These are phyloP conservation scores for Athalia cordata DNA, from an alignment of 2,888 invertebrate genomes.

Conservation along the genomic window DNA sequence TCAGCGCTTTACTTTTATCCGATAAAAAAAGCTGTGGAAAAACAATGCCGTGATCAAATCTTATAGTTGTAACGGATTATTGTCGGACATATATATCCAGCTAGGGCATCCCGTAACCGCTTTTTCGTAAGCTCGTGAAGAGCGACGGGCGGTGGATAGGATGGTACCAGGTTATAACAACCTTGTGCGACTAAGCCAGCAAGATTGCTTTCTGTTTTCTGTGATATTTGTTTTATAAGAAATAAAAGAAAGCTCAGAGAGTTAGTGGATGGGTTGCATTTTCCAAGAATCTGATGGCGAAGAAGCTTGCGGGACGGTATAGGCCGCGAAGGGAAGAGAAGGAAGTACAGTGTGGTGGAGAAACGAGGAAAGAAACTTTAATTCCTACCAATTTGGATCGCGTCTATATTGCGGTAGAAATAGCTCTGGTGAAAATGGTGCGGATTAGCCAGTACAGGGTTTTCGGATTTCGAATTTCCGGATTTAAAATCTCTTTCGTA, in stretches of 20 bases:
- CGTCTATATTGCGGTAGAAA: conserved; percentile 35
- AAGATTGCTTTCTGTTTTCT: conserved; percentile 66
- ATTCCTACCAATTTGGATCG: conserved; percentile 43
- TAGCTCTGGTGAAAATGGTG: conserved; percentile 41
- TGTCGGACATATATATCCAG: background rate
- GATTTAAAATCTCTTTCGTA: conserved; percentile 17
- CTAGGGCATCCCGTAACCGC: conserved; percentile 32
- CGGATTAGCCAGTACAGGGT: conserved; percentile 35
- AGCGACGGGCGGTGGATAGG: conserved; percentile 7
- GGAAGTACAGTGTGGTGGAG: conserved; percentile 8
- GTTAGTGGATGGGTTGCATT: conserved; percentile 19
- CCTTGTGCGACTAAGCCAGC: conserved; percentile 58
- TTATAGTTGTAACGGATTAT: background rate
- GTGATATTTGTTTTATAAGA: conserved; percentile 59
- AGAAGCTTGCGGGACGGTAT: background rate
- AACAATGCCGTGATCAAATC: background rate
- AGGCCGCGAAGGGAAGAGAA: conserved; percentile 21
- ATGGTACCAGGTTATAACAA: conserved; percentile 46
- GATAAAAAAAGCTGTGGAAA: background rate
- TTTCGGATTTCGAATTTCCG: conserved; percentile 11
- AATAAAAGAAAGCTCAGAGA: conserved; percentile 38
- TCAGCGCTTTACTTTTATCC: too few species aligned
- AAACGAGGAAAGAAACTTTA: conserved; percentile 32
- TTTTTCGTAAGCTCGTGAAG: conserved; percentile 47
- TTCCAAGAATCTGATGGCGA: conserved; percentile 4